Evolutionary conservation across 2,113 vertebrate genomes (phyloP).

Genomic region (Montifringilla adamsi): DNA sequence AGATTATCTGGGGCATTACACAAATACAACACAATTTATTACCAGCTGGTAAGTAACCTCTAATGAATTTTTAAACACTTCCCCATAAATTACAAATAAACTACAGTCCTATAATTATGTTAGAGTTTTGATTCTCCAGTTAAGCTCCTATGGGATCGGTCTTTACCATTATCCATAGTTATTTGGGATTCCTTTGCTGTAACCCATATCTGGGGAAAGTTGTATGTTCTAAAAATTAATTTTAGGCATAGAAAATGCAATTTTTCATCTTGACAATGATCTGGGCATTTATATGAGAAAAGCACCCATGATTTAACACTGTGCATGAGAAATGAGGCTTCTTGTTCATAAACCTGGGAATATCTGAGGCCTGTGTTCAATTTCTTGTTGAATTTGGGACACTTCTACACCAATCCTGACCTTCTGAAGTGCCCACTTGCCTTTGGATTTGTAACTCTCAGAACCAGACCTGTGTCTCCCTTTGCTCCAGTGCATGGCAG

Average conservation of each 20-base stretch:
- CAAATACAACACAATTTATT: background rate
- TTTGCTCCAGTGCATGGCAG: background rate
- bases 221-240: background rate
- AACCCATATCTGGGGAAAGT: background rate
- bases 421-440: background rate
- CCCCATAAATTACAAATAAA: background rate
- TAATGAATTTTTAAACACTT: background rate
- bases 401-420: background rate
- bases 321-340: background rate
- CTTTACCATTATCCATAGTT: background rate
- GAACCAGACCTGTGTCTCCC: fast-evolving
- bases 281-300: background rate
- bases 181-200: background rate
- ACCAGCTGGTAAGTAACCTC: background rate
- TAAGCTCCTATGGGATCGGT: background rate
- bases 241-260: background rate
- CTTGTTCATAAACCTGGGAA: background rate
- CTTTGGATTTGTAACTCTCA: background rate
- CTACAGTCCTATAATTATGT: background rate
- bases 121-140: background rate
- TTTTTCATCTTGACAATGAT: background rate
- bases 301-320: background rate
- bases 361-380: background rate
- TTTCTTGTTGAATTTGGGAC: background rate
- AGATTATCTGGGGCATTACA: background rate